A percentile compares a stretch with the other conserved stretches of the same genome.
Conservation (phyloP, 2,888 invertebrate species). For the Lysandra bellargus region DNA sequence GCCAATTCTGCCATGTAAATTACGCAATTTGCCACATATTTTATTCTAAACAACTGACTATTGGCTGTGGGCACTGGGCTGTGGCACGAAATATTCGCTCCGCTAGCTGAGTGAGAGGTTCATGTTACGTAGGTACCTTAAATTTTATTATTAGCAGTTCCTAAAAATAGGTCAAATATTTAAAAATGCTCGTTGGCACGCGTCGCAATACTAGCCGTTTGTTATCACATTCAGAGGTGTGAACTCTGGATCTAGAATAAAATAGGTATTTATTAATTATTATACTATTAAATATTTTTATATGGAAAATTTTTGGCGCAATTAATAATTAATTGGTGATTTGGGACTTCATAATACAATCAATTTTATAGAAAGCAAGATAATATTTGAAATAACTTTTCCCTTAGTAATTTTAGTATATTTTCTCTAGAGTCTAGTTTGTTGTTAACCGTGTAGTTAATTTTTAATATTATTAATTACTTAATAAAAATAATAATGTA, state of each 20-base stretch:
- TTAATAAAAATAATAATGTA: too few relatives aligned
- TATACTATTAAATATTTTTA: too few relatives aligned
- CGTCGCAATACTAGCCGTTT: slow-evolving; percentile 58
- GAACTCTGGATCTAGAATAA: slow-evolving; percentile 39
- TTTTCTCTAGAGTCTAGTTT: too few relatives aligned
- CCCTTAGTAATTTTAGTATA: too few relatives aligned
- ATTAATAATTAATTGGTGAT: too few relatives aligned
- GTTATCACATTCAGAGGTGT: slow-evolving; percentile 61
- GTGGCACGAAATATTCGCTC: slow-evolving; percentile 45
- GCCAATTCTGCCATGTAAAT: slow-evolving; percentile 51
- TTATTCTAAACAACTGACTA: slow-evolving; percentile 41
- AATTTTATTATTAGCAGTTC: slow-evolving; percentile 74
- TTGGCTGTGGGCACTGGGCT: slow-evolving; percentile 35
- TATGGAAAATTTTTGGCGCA: too few relatives aligned
- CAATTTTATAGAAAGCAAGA: too few relatives aligned
- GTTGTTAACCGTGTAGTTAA: too few relatives aligned
- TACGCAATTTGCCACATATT: slow-evolving; percentile 45
- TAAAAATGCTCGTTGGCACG: slow-evolving; percentile 73
- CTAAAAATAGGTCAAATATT: slow-evolving; percentile 79
- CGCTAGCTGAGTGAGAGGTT: slow-evolving; percentile 66
- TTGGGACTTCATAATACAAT: too few relatives aligned
- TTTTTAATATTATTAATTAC: too few relatives aligned
- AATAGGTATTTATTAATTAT: too few relatives aligned
- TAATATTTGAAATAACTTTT: too few relatives aligned
- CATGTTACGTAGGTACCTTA: slow-evolving; percentile 75